A percentile compares a stretch with the other conserved stretches of the same genome.
phyloP scores from a whole-genome alignment of 2,113 vertebrate species.

The Eulemur macaco region DNA sequence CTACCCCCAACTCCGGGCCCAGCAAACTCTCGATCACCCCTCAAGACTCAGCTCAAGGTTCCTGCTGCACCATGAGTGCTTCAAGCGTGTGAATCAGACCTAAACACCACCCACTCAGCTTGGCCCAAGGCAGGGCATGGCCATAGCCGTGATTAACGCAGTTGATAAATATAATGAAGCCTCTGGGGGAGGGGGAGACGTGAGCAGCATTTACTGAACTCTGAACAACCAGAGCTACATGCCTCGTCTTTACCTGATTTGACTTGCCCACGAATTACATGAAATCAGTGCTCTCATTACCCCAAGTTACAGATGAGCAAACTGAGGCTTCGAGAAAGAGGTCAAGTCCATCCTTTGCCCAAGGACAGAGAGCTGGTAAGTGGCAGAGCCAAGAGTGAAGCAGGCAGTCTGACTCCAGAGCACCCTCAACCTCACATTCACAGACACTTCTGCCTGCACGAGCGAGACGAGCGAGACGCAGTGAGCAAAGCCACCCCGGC shows the following conservation, averaged over 20 bases:
- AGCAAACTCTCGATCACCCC: neutral
- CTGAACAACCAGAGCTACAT: neutral
- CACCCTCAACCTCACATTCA: neutral
- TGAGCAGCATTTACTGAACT: neutral
- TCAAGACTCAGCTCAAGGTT: neutral
- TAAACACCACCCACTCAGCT: neutral
- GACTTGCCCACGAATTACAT: neutral
- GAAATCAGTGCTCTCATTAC: neutral
- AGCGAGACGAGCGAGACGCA: accelerated
- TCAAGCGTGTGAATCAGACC: neutral
- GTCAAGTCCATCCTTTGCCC: neutral
- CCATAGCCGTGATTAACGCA: accelerated
- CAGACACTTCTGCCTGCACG: neutral
- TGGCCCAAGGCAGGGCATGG: neutral
- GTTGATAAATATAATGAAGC: neutral
- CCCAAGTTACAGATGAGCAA: neutral
- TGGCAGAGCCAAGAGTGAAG: too few relatives aligned
- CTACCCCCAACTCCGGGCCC: neutral
- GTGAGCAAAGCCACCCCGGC: accelerated
- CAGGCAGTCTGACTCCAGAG: neutral
- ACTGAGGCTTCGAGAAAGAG: neutral
- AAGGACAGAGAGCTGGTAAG: neutral
- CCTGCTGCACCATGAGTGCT: neutral
- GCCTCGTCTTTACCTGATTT: neutral
- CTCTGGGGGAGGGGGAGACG: accelerated